Base-by-base conservation (phyloP, 1,140 invertebrate species). In the Ostrea denselamellosa region DNA sequence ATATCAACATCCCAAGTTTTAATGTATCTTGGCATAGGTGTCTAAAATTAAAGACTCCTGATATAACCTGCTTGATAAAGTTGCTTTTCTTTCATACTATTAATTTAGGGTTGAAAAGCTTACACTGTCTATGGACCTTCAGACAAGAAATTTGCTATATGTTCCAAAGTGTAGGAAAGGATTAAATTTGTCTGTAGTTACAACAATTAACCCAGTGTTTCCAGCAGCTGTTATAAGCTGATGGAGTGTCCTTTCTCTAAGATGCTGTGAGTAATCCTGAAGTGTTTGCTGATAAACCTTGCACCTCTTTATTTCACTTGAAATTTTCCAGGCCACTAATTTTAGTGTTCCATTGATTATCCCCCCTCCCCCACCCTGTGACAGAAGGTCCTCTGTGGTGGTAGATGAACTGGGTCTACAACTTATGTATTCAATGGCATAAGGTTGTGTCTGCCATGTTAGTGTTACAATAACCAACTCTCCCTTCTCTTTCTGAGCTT, bases 181-280 rank as follows among this genome's bases (percentile, higher is more conserved):
- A 85, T 87, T 87, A 25, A 89, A 89, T 77, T 58, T 87, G 53
- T 85, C 56, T 54, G 44, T 22, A 34, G 62, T 25, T 83, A 87
- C 86, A 89, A 85, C 88, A 89, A 85, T 85, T 68, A 87, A 17
- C 51, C 86, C 89, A 89, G 54, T 85, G 87, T 87, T 87, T 87
- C 83, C 89, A 87, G n/a, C n/a, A n/a, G n/a, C n/a, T n/a, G n/a
- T n/a, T n/a, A n/a, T n/a, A n/a, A n/a, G n/a, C n/a, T n/a, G 86
- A 25, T 56, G 82, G 68, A 25, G 68, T 71, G 8, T n/a, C 68
- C 68, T 71, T 71, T 71, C 68, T 22, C 68, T n/a, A 71, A 25
- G 68, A 71, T 25, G 68, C 68, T 71, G 68, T n/a, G 28, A 71
- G 68, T 71, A 71, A 71, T 22, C 9, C 68, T 10, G 68, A 22